Evolutionary conservation across 2,797 vertebrate genomes (phyloP).

Genomic region (Pseudochirops corinnae): DNA sequence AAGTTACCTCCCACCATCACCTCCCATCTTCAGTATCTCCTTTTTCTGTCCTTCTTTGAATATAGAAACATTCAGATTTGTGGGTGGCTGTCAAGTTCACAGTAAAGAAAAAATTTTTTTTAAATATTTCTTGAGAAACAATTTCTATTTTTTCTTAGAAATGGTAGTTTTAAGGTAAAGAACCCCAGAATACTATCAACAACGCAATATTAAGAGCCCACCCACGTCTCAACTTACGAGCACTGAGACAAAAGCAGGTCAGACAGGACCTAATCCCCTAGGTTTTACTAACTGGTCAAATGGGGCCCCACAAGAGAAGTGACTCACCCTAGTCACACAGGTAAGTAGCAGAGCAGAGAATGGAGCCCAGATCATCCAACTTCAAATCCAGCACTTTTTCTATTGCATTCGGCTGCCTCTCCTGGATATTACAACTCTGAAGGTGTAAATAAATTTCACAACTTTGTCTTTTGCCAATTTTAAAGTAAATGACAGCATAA

Average conservation of each 20-base stretch:
- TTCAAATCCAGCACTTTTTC: background rate
- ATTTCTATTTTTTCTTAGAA: background rate
- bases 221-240: background rate
- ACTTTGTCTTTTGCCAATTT: constrained; percentile 13
- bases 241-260: background rate
- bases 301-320: background rate
- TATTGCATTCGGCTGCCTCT: background rate
- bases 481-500: constrained; percentile 1
- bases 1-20: background rate
- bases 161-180: background rate
- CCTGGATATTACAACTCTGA: constrained; percentile 39
- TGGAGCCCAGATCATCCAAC: constrained; percentile 1
- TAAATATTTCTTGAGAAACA: background rate
- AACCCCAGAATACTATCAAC: background rate
- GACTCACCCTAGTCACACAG: background rate
- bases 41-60: background rate
- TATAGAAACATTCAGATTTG: background rate
- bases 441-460: constrained; percentile 44
- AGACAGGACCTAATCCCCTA: background rate
- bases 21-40: background rate
- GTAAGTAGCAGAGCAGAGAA: background rate
- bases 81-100: background rate
- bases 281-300: background rate
- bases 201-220: background rate
- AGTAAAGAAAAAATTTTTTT: background rate